Evolutionary conservation across 2,113 vertebrate genomes (phyloP).

Genomic region (Tragelaphus scriptus): DNA sequence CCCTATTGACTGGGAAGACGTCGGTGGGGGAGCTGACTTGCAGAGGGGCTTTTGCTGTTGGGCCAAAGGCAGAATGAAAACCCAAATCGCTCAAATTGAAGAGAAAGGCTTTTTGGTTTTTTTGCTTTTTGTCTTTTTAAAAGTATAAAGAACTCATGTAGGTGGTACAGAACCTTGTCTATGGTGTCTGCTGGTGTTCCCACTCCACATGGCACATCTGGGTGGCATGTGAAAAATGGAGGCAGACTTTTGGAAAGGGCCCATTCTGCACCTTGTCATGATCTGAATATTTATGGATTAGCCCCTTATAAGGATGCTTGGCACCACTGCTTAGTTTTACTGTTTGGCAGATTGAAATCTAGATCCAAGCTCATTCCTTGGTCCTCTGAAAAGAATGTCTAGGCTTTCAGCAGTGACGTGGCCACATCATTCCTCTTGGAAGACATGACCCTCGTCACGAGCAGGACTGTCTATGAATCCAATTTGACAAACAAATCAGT

Average conservation of each 20-base stretch:
- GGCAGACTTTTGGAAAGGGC: background rate
- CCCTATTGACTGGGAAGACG: slow-evolving; percentile 14
- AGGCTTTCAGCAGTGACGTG: background rate
- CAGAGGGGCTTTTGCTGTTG: slow-evolving; percentile 6
- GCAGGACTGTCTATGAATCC: background rate
- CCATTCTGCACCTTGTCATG: slow-evolving; percentile 16
- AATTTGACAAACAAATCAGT: background rate
- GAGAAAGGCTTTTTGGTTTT: background rate
- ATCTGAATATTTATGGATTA: slow-evolving; percentile 48
- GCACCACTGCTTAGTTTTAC: slow-evolving; percentile 53
- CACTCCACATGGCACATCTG: background rate
- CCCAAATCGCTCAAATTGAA: background rate
- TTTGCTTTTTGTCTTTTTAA: background rate
- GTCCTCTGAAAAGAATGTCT: slow-evolving; percentile 44
- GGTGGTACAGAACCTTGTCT: background rate
- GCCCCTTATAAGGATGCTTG: slow-evolving; percentile 6
- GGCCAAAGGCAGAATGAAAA: slow-evolving; percentile 16
- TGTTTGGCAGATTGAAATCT: slow-evolving; percentile 32
- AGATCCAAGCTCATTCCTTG: background rate
- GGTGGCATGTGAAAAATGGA: background rate
- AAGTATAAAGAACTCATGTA: background rate
- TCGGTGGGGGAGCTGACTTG: background rate
- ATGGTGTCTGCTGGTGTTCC: background rate
- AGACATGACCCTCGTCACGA: background rate
- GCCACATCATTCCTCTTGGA: background rate